Conservation (phyloP, 2,113 vertebrate species). For the Morone chrysops region DNA sequence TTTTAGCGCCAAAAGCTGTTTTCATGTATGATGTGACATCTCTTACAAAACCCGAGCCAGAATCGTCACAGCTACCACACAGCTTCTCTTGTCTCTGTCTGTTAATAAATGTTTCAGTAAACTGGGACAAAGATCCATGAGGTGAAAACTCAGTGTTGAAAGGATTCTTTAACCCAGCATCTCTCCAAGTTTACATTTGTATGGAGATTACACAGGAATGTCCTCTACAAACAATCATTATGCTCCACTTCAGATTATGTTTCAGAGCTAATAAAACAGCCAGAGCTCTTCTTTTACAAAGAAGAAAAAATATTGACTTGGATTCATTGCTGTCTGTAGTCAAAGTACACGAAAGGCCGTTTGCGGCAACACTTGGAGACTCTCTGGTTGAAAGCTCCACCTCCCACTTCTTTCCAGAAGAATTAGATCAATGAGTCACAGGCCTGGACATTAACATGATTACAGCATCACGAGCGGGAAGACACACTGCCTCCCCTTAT, state of each 20-base stretch:
- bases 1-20: neutral
- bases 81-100: neutral
- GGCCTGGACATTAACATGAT: conserved; percentile 73
- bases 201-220: conserved; percentile 36
- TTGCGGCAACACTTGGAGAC: conserved; percentile 20
- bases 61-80: neutral
- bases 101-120: conserved; percentile 1
- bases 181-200: conserved; percentile 19
- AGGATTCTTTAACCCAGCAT: conserved; percentile 15
- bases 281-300: conserved; percentile 27
- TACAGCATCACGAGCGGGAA: conserved; percentile 73
- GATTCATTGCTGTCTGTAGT: conserved; percentile 5
- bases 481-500: conserved; percentile 18
- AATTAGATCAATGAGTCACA: conserved; percentile 76
- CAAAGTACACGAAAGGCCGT: conserved; percentile 30
- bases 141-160: conserved; percentile 1
- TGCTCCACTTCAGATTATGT: neutral
- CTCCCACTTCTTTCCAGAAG: conserved; percentile 24
- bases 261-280: conserved; percentile 33
- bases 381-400: conserved; percentile 32
- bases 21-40: neutral
- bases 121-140: conserved; percentile 3
- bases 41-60: neutral
- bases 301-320: conserved; percentile 35
- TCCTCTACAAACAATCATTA: conserved; percentile 20